Percentiles rank a stretch among this genome's conserved stretches.
These are phyloP conservation scores for Euschistus heros DNA, from an alignment of 1,140 invertebrate genomes.

Conservation along the genomic window DNA sequence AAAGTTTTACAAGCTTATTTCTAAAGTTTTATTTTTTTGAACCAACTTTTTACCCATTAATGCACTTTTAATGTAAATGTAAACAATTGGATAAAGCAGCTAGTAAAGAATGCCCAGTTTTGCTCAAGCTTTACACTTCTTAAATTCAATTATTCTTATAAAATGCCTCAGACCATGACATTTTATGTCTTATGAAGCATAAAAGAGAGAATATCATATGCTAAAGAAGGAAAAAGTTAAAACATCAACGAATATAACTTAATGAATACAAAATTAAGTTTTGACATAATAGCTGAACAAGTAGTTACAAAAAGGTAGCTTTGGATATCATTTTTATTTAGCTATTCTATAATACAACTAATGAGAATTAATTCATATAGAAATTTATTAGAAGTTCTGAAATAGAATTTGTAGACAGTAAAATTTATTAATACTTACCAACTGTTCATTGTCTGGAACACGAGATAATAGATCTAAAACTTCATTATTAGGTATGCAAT, in stretches of 20 bases:
- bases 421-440: conserved; percentile 47
- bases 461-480: conserved; percentile 88
- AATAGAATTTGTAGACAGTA: not conserved
- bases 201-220: no score
- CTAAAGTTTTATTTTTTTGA: no score
- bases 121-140: no score
- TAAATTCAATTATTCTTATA: no score
- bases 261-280: not conserved
- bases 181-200: no score
- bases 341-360: conserved; percentile 3
- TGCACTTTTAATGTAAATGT: no score
- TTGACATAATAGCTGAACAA: not conserved
- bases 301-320: conserved; percentile 30
- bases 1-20: no score
- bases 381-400: not conserved
- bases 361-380: not conserved
- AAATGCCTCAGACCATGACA: no score
- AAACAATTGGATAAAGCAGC: no score
- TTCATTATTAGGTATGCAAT: conserved; percentile 96
- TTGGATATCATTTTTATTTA: conserved; percentile 7
- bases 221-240: no score
- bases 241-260: not conserved
- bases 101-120: no score
- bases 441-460: conserved; percentile 88
- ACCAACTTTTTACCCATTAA: no score